phyloP scores from a whole-genome alignment of 2,113 vertebrate genomes.

The Ophthalmolycus amberensis region DNA sequence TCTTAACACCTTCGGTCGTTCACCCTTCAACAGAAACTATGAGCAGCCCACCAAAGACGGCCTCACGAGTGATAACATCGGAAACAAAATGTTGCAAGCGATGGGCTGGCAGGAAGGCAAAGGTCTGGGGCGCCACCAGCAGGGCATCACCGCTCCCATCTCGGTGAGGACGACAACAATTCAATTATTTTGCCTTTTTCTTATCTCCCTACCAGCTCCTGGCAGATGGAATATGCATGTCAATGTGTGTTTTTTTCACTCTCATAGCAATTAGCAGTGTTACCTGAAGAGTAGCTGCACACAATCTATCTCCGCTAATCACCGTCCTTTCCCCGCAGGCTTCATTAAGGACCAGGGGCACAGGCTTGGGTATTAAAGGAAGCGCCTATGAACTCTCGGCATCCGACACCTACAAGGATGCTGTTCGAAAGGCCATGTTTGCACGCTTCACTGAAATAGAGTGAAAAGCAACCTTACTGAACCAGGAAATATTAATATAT shows the following conservation, averaged over 20 bases:
- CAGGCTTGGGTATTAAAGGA: conserved; percentile 92
- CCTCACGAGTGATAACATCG: conserved; percentile 92
- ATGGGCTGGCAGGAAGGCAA: conserved; percentile 97
- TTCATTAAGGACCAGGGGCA: conserved; percentile 91
- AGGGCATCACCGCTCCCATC: conserved; percentile 93
- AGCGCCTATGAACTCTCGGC: conserved; percentile 90
- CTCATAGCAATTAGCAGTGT: conserved; percentile 56
- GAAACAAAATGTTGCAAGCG: conserved; percentile 95
- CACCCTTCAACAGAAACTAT: conserved; percentile 84
- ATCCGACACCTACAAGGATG: conserved; percentile 93
- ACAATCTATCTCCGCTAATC: conserved; percentile 54
- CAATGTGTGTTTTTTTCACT: background rate
- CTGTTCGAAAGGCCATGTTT: conserved; percentile 94
- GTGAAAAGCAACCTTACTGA: conserved; percentile 63
- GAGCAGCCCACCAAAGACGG: conserved; percentile 95
- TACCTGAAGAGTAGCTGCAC: conserved; percentile 47
- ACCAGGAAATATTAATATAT: background rate
- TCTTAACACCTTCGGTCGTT: background rate
- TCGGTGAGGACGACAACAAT: conserved; percentile 79
- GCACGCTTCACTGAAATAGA: conserved; percentile 94
- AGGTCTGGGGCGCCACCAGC: conserved; percentile 91
- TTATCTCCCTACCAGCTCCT: background rate
- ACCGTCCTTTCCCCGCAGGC: conserved; percentile 81
- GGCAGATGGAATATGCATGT: conserved; percentile 29
- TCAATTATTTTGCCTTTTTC: background rate